A percentile compares a stretch with the other conserved stretches of the same genome.
phyloP scores from a whole-genome alignment of 92 coral and sea anemone species.

The Virgularia gustaviana region DNA sequence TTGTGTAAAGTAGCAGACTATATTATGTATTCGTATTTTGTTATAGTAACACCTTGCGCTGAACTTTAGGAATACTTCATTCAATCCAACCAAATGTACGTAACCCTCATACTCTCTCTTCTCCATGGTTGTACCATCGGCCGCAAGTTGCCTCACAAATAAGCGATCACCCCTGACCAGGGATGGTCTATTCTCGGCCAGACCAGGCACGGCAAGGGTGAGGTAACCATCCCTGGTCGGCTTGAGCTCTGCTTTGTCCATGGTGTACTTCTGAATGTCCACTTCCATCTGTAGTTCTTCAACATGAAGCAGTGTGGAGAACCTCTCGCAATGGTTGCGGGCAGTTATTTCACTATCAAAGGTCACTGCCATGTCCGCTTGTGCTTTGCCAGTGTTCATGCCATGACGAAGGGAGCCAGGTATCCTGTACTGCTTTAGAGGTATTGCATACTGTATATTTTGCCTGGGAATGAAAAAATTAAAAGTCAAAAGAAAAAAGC shows the following conservation, averaged over 20 bases:
- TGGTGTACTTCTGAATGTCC: slow-evolving; percentile 64
- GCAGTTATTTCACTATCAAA: slow-evolving; percentile 37
- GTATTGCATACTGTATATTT: slow-evolving; percentile 39
- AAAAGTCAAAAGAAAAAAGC: not conserved
- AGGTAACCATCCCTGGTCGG: not conserved
- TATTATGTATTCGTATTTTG: no score
- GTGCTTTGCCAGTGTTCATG: slow-evolving; percentile 65
- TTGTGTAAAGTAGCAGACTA: no score
- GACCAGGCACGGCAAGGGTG: slow-evolving; percentile 65
- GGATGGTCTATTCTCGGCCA: slow-evolving; percentile 81
- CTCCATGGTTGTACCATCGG: slow-evolving; percentile 47
- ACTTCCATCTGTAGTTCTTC: slow-evolving; percentile 87
- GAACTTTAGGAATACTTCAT: slow-evolving; percentile 61
- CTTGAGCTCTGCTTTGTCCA: slow-evolving; percentile 53
- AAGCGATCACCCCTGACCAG: slow-evolving; percentile 70
- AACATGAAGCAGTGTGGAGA: slow-evolving; percentile 67
- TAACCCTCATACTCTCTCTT: slow-evolving; percentile 66
- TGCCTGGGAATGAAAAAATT: slow-evolving; percentile 38
- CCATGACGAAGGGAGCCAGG: slow-evolving; percentile 57
- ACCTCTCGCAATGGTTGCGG: slow-evolving; percentile 50
- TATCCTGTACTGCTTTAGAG: slow-evolving; percentile 42
- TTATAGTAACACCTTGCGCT: slow-evolving; percentile 44
- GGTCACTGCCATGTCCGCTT: slow-evolving; percentile 42
- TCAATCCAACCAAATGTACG: slow-evolving; percentile 63
- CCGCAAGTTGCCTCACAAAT: slow-evolving; percentile 50